Conservation (phyloP, 2,113 vertebrate species). For the Barnardius zonarius region DNA sequence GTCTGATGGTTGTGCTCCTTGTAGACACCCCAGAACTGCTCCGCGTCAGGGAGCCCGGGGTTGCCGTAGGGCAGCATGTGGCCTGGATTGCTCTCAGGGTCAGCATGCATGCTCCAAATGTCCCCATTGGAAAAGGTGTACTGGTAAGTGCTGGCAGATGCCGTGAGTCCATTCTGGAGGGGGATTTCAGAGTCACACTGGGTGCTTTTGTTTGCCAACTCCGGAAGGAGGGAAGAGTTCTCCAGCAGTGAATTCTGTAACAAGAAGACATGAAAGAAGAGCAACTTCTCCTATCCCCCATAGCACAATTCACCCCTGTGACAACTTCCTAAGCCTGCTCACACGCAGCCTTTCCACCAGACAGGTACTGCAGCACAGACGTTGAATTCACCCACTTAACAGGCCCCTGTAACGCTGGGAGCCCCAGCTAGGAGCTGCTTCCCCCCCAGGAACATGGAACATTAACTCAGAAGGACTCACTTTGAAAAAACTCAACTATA, state of each 20-base stretch:
- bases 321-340: neutral
- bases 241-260: slow-evolving; percentile 75
- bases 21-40: slow-evolving; percentile 77
- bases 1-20: slow-evolving; percentile 86
- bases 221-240: slow-evolving; percentile 75
- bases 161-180: slow-evolving; percentile 77
- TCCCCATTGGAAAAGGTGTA: slow-evolving; percentile 75
- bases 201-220: slow-evolving; percentile 76
- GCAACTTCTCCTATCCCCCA: neutral
- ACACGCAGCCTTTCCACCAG: neutral
- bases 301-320: neutral
- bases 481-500: neutral
- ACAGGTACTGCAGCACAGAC: neutral
- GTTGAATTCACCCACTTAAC: neutral
- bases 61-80: slow-evolving; percentile 56
- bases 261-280: neutral
- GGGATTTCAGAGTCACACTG: slow-evolving; percentile 77
- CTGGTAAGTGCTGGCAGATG: slow-evolving; percentile 72
- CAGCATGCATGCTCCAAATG: slow-evolving; percentile 68
- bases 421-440: neutral
- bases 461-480: neutral
- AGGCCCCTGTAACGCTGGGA: neutral
- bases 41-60: slow-evolving; percentile 34
- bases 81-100: slow-evolving; percentile 61
- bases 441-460: neutral